Evolutionary conservation across 2,888 invertebrate genomes (phyloP), one percentile per base, ranked within the genome.

Genomic region (Nowickia ferox): DNA sequence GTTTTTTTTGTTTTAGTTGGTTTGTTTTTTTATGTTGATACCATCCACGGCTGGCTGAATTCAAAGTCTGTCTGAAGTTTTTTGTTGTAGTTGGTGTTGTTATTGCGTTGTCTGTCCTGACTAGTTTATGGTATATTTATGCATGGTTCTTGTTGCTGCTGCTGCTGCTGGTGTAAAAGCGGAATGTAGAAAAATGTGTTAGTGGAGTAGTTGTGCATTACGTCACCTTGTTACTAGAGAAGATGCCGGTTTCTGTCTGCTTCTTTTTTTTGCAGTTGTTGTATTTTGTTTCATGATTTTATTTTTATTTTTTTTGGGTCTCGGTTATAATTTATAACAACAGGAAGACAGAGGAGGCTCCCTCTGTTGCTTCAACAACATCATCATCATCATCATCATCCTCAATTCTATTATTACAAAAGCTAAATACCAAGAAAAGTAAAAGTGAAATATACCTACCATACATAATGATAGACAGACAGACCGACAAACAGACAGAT

Each of bases 131-230:
- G 61, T 68, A 74, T 51, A n/a, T 42, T 19, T 68, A 59, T 69
- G 68, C 44, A 74, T 53, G 48, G 55, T 40, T 75, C 69, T 48
- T 76, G 69, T 53, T 71, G 65, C 9, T 77, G 74, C 53, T 74
- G 53, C 53, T 74, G 66, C 9, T 79, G 76, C 53, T 69, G 46
- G 53, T 87, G 82, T 87, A 88, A 90, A 88, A 89, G 89, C 90
- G 91, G 91, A 92, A 91, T 91, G 91, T 90, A 92, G 92, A 91
- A 92, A 92, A 92, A 92, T 92, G 92, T 92, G 92, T 92, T 92
- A 92, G 92, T 92, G 92, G 92, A 92, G 92, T 92, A 92, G 92
- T 91, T 92, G 76, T 91, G 89, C 91, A 92, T 92, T 92, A 92
- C 92, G 92, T 92, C 92, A 92, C 91, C 92, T 91, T 88, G 87